phyloP scores from a whole-genome alignment of 2,888 invertebrate species.

The Tachina lurida region DNA sequence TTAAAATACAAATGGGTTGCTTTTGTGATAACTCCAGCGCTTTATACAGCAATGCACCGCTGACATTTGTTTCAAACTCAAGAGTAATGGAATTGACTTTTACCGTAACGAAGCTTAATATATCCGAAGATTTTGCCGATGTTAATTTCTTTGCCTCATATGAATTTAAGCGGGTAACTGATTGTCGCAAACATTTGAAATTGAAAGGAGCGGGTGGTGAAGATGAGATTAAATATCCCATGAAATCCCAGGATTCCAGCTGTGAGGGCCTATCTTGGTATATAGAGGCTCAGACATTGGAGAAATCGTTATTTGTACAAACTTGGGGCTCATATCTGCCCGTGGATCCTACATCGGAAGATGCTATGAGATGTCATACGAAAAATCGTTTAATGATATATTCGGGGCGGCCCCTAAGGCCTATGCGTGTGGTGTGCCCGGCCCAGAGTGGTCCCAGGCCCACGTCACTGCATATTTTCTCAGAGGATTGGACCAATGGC shows the following conservation, averaged over 20 bases:
- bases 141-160: constrained; percentile 90
- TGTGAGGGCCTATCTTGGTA: constrained; percentile 87
- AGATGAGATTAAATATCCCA: constrained; percentile 86
- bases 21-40: constrained; percentile 89
- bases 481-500: constrained; percentile 88
- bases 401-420: constrained; percentile 86
- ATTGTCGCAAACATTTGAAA: constrained; percentile 87
- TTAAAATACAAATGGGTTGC: constrained; percentile 88
- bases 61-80: constrained; percentile 87
- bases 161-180: constrained; percentile 86
- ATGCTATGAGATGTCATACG: constrained; percentile 89
- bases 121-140: constrained; percentile 92
- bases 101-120: constrained; percentile 88
- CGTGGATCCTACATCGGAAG: constrained; percentile 85
- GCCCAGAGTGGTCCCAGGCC: constrained; percentile 87
- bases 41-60: constrained; percentile 85
- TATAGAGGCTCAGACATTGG: constrained; percentile 90
- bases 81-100: constrained; percentile 90
- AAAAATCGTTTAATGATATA: constrained; percentile 91
- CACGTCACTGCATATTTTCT: constrained; percentile 90
- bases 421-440: constrained; percentile 88
- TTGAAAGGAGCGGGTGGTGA: constrained; percentile 87
- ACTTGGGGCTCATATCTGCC: constrained; percentile 92
- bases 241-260: constrained; percentile 84
- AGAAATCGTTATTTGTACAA: constrained; percentile 90